Evolutionary conservation across 37 sponge, comb jelly and placozoan species (phyloP).

Genomic region (Beroe forskalii): DNA sequence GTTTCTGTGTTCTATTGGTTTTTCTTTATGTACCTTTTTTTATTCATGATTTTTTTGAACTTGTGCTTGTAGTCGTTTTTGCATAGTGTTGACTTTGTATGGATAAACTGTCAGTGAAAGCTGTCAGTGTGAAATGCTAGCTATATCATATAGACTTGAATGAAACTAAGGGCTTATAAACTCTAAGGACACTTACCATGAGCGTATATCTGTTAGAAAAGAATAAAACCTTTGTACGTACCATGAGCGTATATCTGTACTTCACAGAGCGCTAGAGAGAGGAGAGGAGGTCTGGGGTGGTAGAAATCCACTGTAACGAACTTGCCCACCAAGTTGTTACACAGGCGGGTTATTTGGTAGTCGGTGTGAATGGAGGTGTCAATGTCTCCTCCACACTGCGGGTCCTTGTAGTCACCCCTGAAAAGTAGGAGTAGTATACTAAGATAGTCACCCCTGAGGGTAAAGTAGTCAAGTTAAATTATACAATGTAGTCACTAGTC

Average conservation of each 20-base stretch:
- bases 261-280: neutral
- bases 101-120: too few relatives aligned
- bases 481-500: too few relatives aligned
- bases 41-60: too few relatives aligned
- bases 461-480: too few relatives aligned
- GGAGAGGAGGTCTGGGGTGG: neutral
- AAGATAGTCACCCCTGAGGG: too few relatives aligned
- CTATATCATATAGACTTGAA: too few relatives aligned
- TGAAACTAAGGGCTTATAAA: too few relatives aligned
- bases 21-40: too few relatives aligned
- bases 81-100: too few relatives aligned
- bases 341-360: neutral
- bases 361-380: neutral
- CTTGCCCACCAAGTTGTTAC: neutral
- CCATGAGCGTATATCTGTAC: constrained; percentile 29
- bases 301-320: neutral
- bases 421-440: neutral
- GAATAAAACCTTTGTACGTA: neutral
- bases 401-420: constrained; percentile 49
- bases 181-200: neutral
- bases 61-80: too few relatives aligned
- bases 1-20: too few relatives aligned
- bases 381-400: neutral
- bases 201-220: neutral
- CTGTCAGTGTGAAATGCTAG: too few relatives aligned